A percentile compares a stretch with the other conserved stretches of the same genome.
phyloP scores from a whole-genome alignment of 2,797 vertebrate genomes.

The Cygnus olor region DNA sequence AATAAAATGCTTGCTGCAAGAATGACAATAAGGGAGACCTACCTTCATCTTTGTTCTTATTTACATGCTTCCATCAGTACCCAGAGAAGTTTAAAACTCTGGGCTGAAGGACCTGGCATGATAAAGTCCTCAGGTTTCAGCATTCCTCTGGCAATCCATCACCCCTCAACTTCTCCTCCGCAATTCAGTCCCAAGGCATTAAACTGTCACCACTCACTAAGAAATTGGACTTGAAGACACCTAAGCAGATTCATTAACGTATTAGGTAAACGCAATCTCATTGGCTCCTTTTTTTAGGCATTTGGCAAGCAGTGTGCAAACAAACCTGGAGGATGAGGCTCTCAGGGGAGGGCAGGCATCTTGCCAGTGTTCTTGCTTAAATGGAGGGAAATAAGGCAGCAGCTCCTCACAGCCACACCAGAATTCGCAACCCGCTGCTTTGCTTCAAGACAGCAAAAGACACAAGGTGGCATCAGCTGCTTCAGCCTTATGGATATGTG shows the following conservation, averaged over 20 bases:
- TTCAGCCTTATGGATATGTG: background rate
- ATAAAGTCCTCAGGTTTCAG: background rate
- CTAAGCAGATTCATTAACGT: slow-evolving; percentile 63
- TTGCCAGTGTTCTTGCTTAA: background rate
- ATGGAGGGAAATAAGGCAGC: background rate
- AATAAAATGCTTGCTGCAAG: background rate
- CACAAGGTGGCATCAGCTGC: background rate
- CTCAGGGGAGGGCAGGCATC: background rate
- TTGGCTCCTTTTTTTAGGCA: slow-evolving; percentile 51
- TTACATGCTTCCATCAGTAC: background rate
- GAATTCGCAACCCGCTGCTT: background rate
- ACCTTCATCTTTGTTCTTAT: slow-evolving; percentile 20
- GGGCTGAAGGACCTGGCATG: background rate
- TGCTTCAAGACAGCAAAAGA: background rate
- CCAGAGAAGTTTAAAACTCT: background rate
- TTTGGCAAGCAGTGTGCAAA: slow-evolving; percentile 32
- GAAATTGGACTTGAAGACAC: slow-evolving; percentile 31
- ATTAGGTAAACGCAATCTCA: slow-evolving; percentile 15
- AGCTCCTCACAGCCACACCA: background rate
- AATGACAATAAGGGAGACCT: slow-evolving; percentile 18
- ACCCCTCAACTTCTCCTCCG: background rate
- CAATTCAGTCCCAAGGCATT: background rate
- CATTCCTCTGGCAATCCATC: background rate
- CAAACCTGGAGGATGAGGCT: slow-evolving; percentile 25
- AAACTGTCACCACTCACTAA: slow-evolving; percentile 13